Base-by-base conservation (phyloP, 2,888 invertebrate species). In the Alloplasta piceator region DNA sequence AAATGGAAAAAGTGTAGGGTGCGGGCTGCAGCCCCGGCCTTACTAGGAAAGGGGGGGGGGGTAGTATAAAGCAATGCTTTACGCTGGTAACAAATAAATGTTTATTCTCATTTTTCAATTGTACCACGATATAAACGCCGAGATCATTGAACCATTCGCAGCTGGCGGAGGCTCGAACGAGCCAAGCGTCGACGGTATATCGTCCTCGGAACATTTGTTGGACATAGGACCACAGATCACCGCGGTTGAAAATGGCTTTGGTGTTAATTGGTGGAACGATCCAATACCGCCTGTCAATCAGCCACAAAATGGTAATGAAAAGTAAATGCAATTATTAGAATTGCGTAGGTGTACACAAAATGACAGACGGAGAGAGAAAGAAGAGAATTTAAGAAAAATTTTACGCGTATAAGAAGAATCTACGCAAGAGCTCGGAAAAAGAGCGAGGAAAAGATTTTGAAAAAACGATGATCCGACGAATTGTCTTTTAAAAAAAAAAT, bases 191-290 rank as follows among this genome's bases (percentile, higher is more conserved):
- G 89, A 88, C 64, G 87, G 87, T 4, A 82, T 89, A 77, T 88
- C 89, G 43, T 85, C 86, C 0, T 85, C 90, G 12, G 91, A 91
- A 46, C 89, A 90, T 85, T 86, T 91, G 67, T 84, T 91, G 76
- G 91, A 91, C 72, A 86, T 88, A 26, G 90, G 89, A 6, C 86
- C 89, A 6, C 91, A 89, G 73, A 83, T 87, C 38, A 82, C 86
- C 6, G 84, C 88, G 6, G 85, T 87, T 39, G 90, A 90, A 39
- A 90, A 88, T 83, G 88, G 87, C 56, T 89, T 88, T 77, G 82
- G 83, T 64, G 84, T 80, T 52, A 91, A 90, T 84, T 91, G 89
- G 86, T 91, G 88, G 90, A 85, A 85, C 63, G 86, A 87, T 66
- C 89, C 91, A 58, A 80, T 85, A 5, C 86, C 90, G 38, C 85